Conservation (phyloP, 2,113 vertebrate genomes). For the Gobiocypris rarus region DNA sequence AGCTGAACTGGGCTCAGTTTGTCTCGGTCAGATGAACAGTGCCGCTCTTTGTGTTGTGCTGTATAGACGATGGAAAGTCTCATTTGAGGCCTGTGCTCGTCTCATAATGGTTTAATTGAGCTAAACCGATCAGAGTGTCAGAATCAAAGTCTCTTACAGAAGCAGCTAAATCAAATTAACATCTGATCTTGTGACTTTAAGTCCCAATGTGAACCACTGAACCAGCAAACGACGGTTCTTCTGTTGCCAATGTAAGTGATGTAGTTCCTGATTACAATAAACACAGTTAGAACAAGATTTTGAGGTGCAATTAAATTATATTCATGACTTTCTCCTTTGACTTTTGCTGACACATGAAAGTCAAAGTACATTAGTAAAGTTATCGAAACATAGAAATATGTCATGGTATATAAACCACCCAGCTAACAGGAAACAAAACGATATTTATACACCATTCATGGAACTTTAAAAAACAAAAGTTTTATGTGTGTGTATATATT, state of each 20-base stretch:
- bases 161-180: conserved; percentile 2
- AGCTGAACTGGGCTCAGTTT: background rate
- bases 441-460: too few relatives aligned
- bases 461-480: too few relatives aligned
- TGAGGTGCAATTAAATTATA: background rate
- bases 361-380: background rate
- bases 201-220: background rate
- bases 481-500: too few relatives aligned
- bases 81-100: background rate
- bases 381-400: too few relatives aligned
- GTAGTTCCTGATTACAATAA: background rate
- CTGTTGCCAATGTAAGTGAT: background rate
- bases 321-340: too few relatives aligned
- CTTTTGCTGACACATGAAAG: too few relatives aligned
- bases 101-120: conserved; percentile 26
- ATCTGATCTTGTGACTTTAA: background rate
- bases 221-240: background rate
- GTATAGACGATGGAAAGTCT: background rate
- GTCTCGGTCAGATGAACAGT: background rate
- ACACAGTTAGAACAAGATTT: background rate
- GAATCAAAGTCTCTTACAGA: conserved; percentile 9
- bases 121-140: background rate
- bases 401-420: too few relatives aligned
- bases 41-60: conserved; percentile 10
- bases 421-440: too few relatives aligned